Percentiles rank a stretch among this genome's conserved stretches.
Evolutionary conservation across 2,888 invertebrate species (phyloP).

Genomic region (Xanthia icteritia): DNA sequence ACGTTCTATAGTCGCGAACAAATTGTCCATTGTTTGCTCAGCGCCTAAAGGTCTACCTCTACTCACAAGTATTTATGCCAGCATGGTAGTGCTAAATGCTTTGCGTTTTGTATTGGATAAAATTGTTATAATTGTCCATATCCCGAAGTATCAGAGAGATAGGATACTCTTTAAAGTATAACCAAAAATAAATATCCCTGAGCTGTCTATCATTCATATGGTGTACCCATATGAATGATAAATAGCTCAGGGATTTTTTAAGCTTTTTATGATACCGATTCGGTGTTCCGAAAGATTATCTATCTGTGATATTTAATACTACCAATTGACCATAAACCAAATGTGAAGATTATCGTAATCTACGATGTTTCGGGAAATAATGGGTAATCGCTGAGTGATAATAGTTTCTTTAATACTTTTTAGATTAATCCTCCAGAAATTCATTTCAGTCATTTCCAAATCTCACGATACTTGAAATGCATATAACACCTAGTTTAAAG

Average conservation of each 20-base stretch:
- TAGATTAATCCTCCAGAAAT: conserved; percentile 7
- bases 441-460: not conserved
- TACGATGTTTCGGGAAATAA: not conserved
- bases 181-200: no score
- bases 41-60: not conserved
- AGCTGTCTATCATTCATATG: not conserved
- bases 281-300: not conserved
- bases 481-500: not conserved
- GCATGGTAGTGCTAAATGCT: not conserved
- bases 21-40: no score
- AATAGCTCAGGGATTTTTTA: not conserved
- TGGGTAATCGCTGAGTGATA: not conserved
- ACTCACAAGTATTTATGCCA: not conserved
- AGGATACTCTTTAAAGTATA: not conserved
- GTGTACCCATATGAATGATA: not conserved
- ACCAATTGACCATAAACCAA: not conserved
- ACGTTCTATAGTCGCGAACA: no score
- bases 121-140: not conserved
- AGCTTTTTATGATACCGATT: not conserved
- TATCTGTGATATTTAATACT: conserved; percentile 9
- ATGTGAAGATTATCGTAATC: conserved; percentile 7
- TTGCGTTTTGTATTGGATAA: not conserved
- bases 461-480: not conserved
- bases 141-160: not conserved
- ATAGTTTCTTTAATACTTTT: not conserved